phyloP scores from a whole-genome alignment of 2,797 vertebrate genomes.

The Sebastolobus altivelis region DNA sequence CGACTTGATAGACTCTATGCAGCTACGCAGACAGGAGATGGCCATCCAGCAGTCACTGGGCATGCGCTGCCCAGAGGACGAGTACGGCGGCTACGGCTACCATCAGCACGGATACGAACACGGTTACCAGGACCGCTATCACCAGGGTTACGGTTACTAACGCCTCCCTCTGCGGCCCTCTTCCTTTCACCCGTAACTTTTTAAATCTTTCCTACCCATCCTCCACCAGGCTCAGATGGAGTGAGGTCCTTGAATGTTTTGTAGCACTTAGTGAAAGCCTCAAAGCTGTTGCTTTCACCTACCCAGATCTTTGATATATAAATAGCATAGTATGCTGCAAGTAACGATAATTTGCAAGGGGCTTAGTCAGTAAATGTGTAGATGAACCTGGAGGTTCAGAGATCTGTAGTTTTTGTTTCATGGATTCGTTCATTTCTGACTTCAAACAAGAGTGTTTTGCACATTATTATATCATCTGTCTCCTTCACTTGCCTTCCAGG shows the following conservation, averaged over 20 bases:
- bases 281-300: slow-evolving; percentile 42
- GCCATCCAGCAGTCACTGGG: slow-evolving; percentile 98
- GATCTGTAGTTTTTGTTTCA: slow-evolving; percentile 28
- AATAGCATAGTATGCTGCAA: slow-evolving; percentile 21
- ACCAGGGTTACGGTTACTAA: slow-evolving; percentile 95
- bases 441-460: slow-evolving; percentile 52
- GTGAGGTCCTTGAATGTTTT: slow-evolving; percentile 46
- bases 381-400: slow-evolving; percentile 36
- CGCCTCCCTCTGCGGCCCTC: background rate
- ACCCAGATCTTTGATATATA: slow-evolving; percentile 28
- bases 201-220: slow-evolving; percentile 20
- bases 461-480: slow-evolving; percentile 38
- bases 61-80: slow-evolving; percentile 97
- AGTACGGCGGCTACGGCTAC: slow-evolving; percentile 97
- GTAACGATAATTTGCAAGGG: background rate
- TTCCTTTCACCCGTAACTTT: slow-evolving; percentile 26
- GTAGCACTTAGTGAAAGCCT: slow-evolving; percentile 72
- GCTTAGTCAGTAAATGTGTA: slow-evolving; percentile 18
- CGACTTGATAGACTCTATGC: slow-evolving; percentile 98
- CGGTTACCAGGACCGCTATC: slow-evolving; percentile 95
- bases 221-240: slow-evolving; percentile 12
- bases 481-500: slow-evolving; percentile 47
- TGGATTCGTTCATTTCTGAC: slow-evolving; percentile 21
- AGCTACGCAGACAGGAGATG: slow-evolving; percentile 98
- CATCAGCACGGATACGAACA: slow-evolving; percentile 96